Evolutionary conservation across 1,140 invertebrate species (phyloP).

Genomic region (Muscidifurax raptorellus): DNA sequence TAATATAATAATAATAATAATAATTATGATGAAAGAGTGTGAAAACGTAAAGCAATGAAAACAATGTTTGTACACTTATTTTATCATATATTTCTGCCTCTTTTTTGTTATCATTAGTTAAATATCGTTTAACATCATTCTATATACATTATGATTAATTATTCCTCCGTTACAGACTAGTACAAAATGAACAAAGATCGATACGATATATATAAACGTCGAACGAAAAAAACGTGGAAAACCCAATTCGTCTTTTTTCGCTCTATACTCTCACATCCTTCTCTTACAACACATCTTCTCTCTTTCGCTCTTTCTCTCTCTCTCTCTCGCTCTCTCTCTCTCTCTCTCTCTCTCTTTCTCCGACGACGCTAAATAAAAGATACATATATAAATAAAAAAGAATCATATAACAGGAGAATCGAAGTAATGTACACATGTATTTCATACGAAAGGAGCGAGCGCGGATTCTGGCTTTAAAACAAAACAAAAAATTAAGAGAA

Average conservation of each 20-base stretch:
- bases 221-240: constrained; percentile 49
- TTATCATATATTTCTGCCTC: constrained; percentile 53
- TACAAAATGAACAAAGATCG: constrained; percentile 56
- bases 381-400: constrained; percentile 14
- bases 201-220: constrained; percentile 50
- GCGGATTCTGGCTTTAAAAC: not conserved
- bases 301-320: constrained; percentile 23
- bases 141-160: constrained; percentile 55
- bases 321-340: constrained; percentile 11
- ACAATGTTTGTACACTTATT: constrained; percentile 53
- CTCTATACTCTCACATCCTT: not conserved
- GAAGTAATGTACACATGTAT: constrained; percentile 36
- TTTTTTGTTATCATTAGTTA: constrained; percentile 54
- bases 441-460: constrained; percentile 34
- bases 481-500: constrained; percentile 13
- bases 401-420: constrained; percentile 33
- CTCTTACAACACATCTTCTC: no score
- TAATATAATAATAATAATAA: no score
- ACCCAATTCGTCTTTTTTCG: constrained; percentile 45
- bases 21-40: constrained; percentile 19
- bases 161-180: constrained; percentile 54
- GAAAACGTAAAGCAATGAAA: constrained; percentile 46
- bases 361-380: constrained; percentile 3
- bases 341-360: not conserved
- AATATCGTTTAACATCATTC: constrained; percentile 56